Evolutionary conservation across 2,888 invertebrate species (phyloP), one percentile per base, ranked within the genome.

Genomic region (Quadriops clusia): DNA sequence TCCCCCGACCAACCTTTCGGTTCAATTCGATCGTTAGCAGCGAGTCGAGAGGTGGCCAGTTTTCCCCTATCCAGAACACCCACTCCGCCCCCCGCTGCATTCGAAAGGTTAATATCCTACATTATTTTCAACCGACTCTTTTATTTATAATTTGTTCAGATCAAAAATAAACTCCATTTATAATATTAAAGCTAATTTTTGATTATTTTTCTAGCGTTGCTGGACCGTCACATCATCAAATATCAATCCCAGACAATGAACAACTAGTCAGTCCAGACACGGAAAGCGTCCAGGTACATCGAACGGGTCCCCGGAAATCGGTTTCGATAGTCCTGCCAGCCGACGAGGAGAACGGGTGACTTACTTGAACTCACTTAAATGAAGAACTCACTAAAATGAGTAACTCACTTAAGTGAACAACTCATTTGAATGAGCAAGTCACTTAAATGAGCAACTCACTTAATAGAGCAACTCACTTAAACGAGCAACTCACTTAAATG

Each of bases 1-100:
- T n/a, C n/a, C n/a, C 78, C 78, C 23, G 77, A 78, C 56, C 77
- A 77, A 60, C 74, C 76, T 3, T 79, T 78, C 50, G 80, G 79
- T 37, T 79, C 78, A 36, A 79, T 79, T 50, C 71, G 77, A 44
- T 79, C 79, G 20, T 63, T 80, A 41, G 74, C 77, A 15, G 74
- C 75, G 47, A 74, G 77, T 30, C 64, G 79, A 43, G 80, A 80
- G 57, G 77, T 80, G 32, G 80, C 80, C 43, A 79, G 79, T 54
- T 80, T 80, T 49, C 80, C 80, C n/a, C 56, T 79, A 17, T 79
- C 79, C 8, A 68, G 79, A 39, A 77, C 78, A 25, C 78, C 79
- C 17, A 76, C 77, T 45, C 78, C 79, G 30, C 79, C 79, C 25
- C 74, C 75, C 26, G 60, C 65, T 42, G 65, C 67, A 61, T 54